phyloP scores from a whole-genome alignment of 2,888 invertebrate genomes.

The Agrochola lychnidis region DNA sequence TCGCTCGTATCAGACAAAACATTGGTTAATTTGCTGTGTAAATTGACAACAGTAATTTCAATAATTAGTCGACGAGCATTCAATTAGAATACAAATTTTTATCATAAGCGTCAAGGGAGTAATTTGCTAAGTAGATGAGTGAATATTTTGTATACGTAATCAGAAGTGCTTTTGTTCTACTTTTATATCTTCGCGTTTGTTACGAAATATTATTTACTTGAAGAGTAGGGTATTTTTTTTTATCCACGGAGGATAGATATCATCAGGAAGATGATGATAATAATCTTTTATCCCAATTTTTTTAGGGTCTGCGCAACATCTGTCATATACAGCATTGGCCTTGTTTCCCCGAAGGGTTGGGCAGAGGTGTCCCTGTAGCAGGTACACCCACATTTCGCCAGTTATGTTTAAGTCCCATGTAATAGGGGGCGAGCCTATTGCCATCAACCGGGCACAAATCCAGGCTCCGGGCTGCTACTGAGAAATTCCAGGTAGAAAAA shows the following conservation, averaged over 20 bases:
- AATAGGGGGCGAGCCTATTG: too few species aligned
- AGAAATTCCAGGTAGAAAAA: too few species aligned
- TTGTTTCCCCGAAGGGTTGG: too few species aligned
- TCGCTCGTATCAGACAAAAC: constrained; percentile 28
- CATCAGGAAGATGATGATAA: too few species aligned
- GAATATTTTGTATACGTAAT: constrained; percentile 29
- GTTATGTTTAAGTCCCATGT: too few species aligned
- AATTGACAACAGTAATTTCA: constrained; percentile 55
- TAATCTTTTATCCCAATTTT: background rate
- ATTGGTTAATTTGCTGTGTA: constrained; percentile 43
- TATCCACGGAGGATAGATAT: background rate
- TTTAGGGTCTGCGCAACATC: background rate
- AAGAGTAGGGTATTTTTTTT: background rate
- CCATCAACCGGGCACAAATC: too few species aligned
- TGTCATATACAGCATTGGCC: too few species aligned
- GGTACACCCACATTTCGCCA: too few species aligned
- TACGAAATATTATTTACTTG: background rate
- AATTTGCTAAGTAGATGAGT: constrained; percentile 25
- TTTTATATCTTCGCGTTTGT: background rate
- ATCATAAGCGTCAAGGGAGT: constrained; percentile 27
- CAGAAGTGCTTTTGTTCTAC: background rate
- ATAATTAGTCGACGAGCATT: constrained; percentile 52
- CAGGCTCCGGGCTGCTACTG: too few species aligned
- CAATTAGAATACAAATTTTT: constrained; percentile 38
- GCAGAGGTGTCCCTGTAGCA: too few species aligned